Percentiles rank a stretch among this genome's conserved stretches.
These are phyloP conservation scores for Metallyticus violacea DNA, from an alignment of 2,888 invertebrate species.

Conservation along the genomic window DNA sequence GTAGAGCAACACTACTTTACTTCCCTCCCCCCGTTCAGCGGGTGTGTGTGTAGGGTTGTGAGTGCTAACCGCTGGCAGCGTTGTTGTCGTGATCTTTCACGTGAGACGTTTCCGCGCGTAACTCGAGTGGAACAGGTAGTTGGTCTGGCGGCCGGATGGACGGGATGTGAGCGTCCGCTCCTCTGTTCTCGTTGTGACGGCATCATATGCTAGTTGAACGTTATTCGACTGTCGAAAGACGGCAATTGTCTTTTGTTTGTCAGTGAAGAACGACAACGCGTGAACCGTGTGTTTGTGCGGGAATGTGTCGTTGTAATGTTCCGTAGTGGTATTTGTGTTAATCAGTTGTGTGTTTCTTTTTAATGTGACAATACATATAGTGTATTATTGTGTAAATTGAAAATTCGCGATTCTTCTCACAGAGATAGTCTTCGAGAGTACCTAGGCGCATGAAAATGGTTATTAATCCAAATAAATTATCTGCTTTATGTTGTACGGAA, in stretches of 20 bases:
- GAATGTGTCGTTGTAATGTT: background rate
- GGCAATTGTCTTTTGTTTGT: background rate
- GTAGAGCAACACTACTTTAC: background rate
- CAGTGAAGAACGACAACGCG: background rate
- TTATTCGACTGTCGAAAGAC: background rate
- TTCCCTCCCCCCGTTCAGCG: background rate
- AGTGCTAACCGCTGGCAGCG: slow-evolving; percentile 1
- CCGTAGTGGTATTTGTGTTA: background rate
- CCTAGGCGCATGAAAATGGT: too few relatives aligned
- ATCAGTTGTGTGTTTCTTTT: background rate
- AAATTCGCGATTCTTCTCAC: background rate
- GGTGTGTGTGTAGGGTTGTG: background rate
- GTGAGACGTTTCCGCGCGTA: background rate
- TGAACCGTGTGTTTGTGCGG: background rate
- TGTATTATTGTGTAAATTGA: background rate
- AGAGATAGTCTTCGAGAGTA: too few relatives aligned
- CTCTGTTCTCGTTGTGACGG: background rate
- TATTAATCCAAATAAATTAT: background rate
- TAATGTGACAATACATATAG: background rate
- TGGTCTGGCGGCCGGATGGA: background rate
- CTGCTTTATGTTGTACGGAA: background rate
- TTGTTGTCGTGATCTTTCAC: background rate
- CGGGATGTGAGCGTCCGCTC: background rate
- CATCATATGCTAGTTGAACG: background rate
- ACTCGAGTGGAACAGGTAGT: background rate